Evolutionary conservation across 2,797 vertebrate genomes (phyloP), one percentile per base, ranked within the genome.

Genomic region (Gymnothorax reevesii): DNA sequence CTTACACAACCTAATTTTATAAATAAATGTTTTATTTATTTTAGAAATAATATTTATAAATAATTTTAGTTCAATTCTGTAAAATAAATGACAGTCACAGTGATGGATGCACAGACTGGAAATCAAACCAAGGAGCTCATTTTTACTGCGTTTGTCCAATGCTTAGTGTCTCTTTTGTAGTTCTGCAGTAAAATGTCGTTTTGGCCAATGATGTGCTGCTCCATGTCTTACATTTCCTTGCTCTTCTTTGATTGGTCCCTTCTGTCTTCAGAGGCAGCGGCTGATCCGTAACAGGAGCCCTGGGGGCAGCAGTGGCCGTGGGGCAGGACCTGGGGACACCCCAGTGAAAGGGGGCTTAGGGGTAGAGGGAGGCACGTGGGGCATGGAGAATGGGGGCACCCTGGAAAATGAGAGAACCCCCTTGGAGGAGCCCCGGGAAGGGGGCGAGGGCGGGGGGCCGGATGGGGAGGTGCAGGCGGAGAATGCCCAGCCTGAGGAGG

Each of bases 331-430:
- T 0, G 92, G 89, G n/a, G 91, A 89, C 90, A 94, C 93, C 90
- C 92, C 92, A 1, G 88, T 94, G 85, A 96, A 95, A 89, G 91
- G 90, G 8, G 66, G 25, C 49, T 80, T 75, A 66, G 83, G 60
- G 60, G 49, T 52, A 10, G 83, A 84, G 80, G 57, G 87, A 89
- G 0, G 89, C 83, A 93, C 95, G 82, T 94, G 94, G 84, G 91
- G 90, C 7, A 88, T 96, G 83, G 94, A 96, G 88, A 96, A 96
- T 0, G 96, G 95, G 83, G 94, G 94, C n/a, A 93, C 91, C 69
- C 83, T 91, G 86, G 93, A 93, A 17, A 84, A 86, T 17, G 84
- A 86, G 77, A 75, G 90, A 54, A 89, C 85, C 42, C 71, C 84
- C 33, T 66, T 90, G 15, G 91, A 91, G 52, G 91, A 90, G 60